Evolutionary conservation across 2,113 vertebrate genomes (phyloP).

Genomic region (Eptatretus burgeri): DNA sequence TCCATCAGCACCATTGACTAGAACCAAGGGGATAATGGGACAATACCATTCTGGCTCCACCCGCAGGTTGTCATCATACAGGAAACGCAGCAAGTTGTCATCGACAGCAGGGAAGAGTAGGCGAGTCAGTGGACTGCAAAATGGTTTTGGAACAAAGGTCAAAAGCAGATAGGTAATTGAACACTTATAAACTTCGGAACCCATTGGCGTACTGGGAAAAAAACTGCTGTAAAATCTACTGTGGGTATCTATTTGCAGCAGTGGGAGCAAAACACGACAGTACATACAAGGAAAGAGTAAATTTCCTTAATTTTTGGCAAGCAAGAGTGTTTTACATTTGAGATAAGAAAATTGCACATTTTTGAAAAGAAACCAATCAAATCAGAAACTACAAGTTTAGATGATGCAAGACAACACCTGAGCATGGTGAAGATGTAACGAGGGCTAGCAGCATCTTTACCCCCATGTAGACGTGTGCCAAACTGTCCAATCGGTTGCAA

Average conservation of each 20-base stretch:
- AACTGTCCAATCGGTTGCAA: constrained; percentile 80
- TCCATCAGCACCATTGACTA: constrained; percentile 65
- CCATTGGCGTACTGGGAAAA: too few relatives aligned
- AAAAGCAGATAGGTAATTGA: too few relatives aligned
- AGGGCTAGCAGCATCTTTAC: constrained; percentile 89
- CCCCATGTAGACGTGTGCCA: constrained; percentile 67
- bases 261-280: too few relatives aligned
- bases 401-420: constrained; percentile 24
- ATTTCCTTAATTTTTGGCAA: too few relatives aligned
- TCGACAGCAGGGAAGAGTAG: constrained; percentile 48
- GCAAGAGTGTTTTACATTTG: too few relatives aligned
- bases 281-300: too few relatives aligned
- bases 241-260: too few relatives aligned
- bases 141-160: too few relatives aligned
- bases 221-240: too few relatives aligned
- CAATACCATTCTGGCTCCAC: constrained; percentile 97
- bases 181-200: too few relatives aligned
- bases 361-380: neutral
- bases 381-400: fast-evolving
- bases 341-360: too few relatives aligned
- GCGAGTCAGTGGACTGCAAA: constrained; percentile 35
- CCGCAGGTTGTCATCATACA: constrained; percentile 71
- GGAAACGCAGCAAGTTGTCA: constrained; percentile 50
- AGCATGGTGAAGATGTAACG: constrained; percentile 99
- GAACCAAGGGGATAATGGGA: constrained; percentile 60